phyloP scores from a whole-genome alignment of 2,888 invertebrate species.

The Dynastes hyllus region DNA sequence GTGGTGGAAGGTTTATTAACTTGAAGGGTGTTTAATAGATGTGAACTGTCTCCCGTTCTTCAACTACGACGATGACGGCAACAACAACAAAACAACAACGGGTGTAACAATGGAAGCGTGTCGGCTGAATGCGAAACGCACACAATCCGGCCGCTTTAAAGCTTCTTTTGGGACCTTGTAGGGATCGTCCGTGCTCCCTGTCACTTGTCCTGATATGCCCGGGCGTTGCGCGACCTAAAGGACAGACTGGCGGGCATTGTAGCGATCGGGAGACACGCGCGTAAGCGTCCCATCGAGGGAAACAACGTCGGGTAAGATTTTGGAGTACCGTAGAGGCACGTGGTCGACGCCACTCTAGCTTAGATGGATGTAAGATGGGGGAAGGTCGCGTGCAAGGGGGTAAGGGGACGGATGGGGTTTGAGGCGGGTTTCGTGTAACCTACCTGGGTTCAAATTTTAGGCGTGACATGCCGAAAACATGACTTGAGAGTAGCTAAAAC shows the following conservation, averaged over 20 bases:
- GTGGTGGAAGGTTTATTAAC: slow-evolving; percentile 25
- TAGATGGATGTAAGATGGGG: neutral
- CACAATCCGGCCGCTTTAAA: slow-evolving; percentile 32
- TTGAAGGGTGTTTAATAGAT: slow-evolving; percentile 36
- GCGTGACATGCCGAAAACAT: neutral
- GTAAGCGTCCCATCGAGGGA: slow-evolving; percentile 36
- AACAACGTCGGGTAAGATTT: slow-evolving; percentile 36
- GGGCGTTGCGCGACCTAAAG: no score
- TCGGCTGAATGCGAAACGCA: slow-evolving; percentile 30
- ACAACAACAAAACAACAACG: slow-evolving; percentile 22
- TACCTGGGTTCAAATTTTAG: slow-evolving; percentile 18
- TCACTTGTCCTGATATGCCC: slow-evolving; percentile 12
- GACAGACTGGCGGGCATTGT: slow-evolving; percentile 9
- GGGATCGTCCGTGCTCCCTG: slow-evolving; percentile 21
- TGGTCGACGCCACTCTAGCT: slow-evolving; percentile 3
- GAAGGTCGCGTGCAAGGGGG: neutral
- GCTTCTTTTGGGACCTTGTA: slow-evolving; percentile 32
- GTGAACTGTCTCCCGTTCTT: slow-evolving; percentile 33
- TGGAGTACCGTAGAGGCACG: slow-evolving; percentile 27
- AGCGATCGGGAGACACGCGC: slow-evolving; percentile 21
- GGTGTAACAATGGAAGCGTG: slow-evolving; percentile 35
- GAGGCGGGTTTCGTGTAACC: neutral
- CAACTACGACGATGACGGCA: slow-evolving; percentile 15
- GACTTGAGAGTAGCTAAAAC: neutral
- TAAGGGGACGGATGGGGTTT: neutral